These are phyloP conservation scores for Ginglymostoma cirratum DNA, from an alignment of 2,113 vertebrate genomes.

Conservation along the genomic window DNA sequence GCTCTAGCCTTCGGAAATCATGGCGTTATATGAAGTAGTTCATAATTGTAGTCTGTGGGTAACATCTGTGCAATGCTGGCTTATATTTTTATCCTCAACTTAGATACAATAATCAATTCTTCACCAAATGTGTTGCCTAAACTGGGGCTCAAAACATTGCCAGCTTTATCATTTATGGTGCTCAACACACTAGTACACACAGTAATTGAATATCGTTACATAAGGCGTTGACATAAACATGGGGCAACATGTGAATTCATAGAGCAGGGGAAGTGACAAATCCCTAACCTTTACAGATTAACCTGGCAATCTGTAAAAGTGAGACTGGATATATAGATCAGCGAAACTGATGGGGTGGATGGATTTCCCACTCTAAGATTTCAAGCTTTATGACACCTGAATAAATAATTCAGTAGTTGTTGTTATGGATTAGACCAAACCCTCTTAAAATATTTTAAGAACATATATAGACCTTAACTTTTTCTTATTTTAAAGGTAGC, in stretches of 20 bases:
- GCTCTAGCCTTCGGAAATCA: neutral
- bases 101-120: neutral
- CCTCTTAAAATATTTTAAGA: too few species aligned
- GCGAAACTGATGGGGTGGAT: neutral
- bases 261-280: neutral
- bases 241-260: neutral
- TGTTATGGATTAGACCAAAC: too few species aligned
- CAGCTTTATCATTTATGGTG: neutral
- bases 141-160: neutral
- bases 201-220: neutral
- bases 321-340: neutral
- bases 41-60: neutral
- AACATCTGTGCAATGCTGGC: neutral
- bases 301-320: neutral
- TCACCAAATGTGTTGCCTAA: neutral
- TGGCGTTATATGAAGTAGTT: neutral
- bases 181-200: too few species aligned
- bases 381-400: neutral
- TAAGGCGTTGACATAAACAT: neutral
- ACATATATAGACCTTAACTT: too few species aligned
- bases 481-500: too few species aligned
- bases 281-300: neutral
- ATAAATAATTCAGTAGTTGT: neutral
- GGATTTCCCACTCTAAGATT: neutral
- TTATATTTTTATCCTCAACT: neutral